These are phyloP conservation scores for Pantherophis guttatus DNA, from an alignment of 2,113 vertebrate species.

Conservation along the genomic window DNA sequence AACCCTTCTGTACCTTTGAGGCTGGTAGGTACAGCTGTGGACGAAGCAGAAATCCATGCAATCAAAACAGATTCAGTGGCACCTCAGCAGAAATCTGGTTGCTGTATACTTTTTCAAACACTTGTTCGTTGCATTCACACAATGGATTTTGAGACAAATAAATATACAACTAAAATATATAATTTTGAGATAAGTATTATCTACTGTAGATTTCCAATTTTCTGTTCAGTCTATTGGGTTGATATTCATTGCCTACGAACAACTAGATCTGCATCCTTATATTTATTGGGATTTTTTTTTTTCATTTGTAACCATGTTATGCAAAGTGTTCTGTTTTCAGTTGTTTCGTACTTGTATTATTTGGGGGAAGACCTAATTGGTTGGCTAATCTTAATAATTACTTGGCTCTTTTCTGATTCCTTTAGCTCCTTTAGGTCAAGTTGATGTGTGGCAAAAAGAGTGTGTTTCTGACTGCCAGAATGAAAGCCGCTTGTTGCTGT, in stretches of 20 bases:
- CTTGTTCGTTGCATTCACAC: background rate
- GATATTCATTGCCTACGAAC: background rate
- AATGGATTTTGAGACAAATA: background rate
- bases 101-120: background rate
- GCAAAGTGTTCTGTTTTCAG: background rate
- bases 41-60: background rate
- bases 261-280: background rate
- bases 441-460: constrained; percentile 48
- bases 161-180: background rate
- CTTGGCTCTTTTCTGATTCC: background rate
- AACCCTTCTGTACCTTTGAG: constrained; percentile 47
- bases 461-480: background rate
- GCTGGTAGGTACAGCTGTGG: constrained; percentile 58
- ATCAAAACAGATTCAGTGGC: background rate
- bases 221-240: background rate
- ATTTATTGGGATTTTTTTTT: background rate
- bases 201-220: background rate
- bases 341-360: background rate
- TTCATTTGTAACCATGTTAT: background rate
- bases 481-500: constrained; percentile 35
- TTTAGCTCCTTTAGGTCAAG: constrained; percentile 23
- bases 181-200: background rate
- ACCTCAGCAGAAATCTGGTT: background rate
- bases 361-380: background rate
- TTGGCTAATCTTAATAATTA: background rate